Evolutionary conservation across 2,113 vertebrate genomes (phyloP).

Genomic region (Varanus komodoensis): DNA sequence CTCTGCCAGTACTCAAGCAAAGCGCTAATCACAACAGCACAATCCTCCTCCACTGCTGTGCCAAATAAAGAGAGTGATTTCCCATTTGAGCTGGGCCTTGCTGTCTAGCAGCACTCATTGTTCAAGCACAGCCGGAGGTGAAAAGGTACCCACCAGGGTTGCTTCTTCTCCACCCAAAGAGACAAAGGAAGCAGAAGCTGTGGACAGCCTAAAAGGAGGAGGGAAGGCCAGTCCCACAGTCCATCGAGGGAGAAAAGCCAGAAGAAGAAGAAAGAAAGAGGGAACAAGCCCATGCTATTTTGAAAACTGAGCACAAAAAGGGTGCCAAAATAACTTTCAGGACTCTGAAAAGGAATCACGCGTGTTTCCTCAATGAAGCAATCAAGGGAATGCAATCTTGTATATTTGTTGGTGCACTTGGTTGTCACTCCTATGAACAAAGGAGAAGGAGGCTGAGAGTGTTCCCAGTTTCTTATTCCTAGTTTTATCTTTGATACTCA

Average conservation of each 20-base stretch:
- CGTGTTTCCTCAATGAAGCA: neutral
- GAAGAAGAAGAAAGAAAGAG: neutral
- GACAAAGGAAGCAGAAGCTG: neutral
- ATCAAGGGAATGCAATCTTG: neutral
- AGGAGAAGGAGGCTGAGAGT: neutral
- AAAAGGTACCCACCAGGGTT: neutral
- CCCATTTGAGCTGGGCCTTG: neutral
- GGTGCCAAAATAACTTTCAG: neutral
- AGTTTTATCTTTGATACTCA: neutral
- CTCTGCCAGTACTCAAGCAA: neutral
- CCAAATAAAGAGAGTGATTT: constrained; percentile 5
- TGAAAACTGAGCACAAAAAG: neutral
- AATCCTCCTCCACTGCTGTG: neutral
- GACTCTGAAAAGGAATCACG: neutral
- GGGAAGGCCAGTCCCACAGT: neutral
- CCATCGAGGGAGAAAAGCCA: neutral
- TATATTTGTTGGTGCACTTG: neutral
- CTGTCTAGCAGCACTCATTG: constrained; percentile 1
- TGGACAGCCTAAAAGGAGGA: neutral
- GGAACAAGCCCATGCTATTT: neutral
- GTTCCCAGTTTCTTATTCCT: neutral
- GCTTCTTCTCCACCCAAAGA: neutral
- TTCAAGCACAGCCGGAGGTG: neutral
- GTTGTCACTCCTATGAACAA: neutral
- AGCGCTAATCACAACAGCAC: neutral